Evolutionary conservation across 2,113 vertebrate species (phyloP).

Genomic region (Acanthochromis polyacanthus): DNA sequence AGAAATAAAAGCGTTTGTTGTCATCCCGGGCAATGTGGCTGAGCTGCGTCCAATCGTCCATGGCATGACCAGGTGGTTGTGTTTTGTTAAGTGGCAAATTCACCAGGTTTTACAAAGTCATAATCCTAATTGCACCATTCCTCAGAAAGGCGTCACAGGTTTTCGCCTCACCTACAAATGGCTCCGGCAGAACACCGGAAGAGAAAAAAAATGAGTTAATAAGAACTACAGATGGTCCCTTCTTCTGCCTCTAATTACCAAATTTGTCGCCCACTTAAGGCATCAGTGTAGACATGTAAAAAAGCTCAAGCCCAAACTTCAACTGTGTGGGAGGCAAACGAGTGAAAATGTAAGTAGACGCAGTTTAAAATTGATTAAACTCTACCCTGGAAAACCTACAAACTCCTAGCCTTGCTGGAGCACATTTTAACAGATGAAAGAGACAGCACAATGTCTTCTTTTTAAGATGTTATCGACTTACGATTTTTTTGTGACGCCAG

Average conservation of each 20-base stretch:
- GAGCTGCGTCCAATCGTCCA: constrained; percentile 73
- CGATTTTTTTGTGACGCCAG: neutral
- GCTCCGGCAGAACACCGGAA: constrained; percentile 24
- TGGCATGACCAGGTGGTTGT: constrained; percentile 75
- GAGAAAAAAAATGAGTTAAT: constrained; percentile 55
- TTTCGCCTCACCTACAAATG: constrained; percentile 54
- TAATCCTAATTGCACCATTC: constrained; percentile 78
- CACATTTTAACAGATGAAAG: neutral
- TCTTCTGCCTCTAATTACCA: constrained; percentile 57
- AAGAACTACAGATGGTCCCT: constrained; percentile 64
- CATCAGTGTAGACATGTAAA: constrained; percentile 43
- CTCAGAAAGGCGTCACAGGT: constrained; percentile 70
- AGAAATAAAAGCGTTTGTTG: constrained; percentile 64
- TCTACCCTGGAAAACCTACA: neutral
- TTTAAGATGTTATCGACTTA: neutral
- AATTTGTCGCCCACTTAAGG: constrained; percentile 57
- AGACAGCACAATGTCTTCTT: neutral
- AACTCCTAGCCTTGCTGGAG: neutral
- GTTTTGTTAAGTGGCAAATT: constrained; percentile 76
- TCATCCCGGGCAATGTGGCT: constrained; percentile 46
- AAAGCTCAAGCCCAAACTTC: constrained; percentile 19
- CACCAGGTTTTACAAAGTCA: constrained; percentile 75
- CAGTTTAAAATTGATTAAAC: neutral
- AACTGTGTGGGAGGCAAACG: constrained; percentile 7
- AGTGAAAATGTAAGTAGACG: neutral